These are phyloP conservation scores for Acipenser transmontanus DNA, from an alignment of 2,797 vertebrate species.

Conservation along the genomic window DNA sequence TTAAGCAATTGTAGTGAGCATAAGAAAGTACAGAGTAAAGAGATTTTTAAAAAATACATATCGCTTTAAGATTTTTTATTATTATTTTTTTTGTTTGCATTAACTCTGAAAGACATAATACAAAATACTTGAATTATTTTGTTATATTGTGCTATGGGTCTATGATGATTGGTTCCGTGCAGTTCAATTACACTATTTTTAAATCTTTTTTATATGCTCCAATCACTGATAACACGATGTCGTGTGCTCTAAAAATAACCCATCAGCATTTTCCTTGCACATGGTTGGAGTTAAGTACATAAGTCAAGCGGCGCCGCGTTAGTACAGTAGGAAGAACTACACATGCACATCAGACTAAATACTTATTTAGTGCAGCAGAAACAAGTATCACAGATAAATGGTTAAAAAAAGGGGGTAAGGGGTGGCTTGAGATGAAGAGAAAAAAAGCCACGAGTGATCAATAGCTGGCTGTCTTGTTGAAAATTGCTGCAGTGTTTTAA, in stretches of 20 bases:
- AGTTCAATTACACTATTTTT: too few species aligned
- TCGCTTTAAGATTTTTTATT: too few species aligned
- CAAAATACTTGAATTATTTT: too few species aligned
- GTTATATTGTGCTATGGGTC: too few species aligned
- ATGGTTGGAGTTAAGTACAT: constrained; percentile 57
- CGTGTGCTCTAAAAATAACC: constrained; percentile 39
- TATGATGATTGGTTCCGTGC: too few species aligned
- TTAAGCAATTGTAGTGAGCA: too few species aligned
- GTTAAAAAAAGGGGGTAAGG: constrained; percentile 29
- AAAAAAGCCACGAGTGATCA: constrained; percentile 48
- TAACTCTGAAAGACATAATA: too few species aligned
- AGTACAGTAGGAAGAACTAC: constrained; percentile 41
- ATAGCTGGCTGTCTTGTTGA: constrained; percentile 65
- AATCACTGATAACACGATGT: too few species aligned
- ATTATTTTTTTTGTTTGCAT: too few species aligned
- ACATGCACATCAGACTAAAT: constrained; percentile 47
- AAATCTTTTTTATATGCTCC: too few species aligned
- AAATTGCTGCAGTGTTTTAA: constrained; percentile 90
- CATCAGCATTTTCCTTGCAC: constrained; percentile 38
- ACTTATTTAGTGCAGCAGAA: constrained; percentile 57
- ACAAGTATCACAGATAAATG: constrained; percentile 38
- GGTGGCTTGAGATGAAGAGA: constrained; percentile 48
- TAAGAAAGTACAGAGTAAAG: too few species aligned
- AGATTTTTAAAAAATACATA: too few species aligned
- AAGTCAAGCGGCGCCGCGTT: constrained; percentile 50